Percentiles rank a stretch among this genome's conserved stretches.
Conservation (phyloP, 2,797 vertebrate species). For the Sebastes dallii region DNA sequence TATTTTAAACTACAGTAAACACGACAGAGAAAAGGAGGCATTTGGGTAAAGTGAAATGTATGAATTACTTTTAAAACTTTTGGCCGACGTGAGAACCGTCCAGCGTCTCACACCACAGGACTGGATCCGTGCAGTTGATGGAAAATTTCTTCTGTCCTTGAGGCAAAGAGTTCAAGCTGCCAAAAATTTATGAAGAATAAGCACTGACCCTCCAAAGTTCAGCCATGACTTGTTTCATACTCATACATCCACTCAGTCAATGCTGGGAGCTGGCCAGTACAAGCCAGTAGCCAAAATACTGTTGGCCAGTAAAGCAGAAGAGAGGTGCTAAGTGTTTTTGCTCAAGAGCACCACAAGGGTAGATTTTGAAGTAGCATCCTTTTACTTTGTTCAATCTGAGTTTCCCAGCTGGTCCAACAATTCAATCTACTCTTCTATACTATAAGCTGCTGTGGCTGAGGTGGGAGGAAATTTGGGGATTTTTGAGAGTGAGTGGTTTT, state of each 20-base stretch:
- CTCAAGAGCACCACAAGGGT: conserved; percentile 41
- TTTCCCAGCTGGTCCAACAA: conserved; percentile 11
- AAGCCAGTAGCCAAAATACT: conserved; percentile 30
- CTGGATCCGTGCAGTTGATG: background rate
- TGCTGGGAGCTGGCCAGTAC: conserved; percentile 41
- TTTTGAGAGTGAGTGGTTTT: no score
- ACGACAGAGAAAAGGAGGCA: background rate
- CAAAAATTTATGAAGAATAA: conserved; percentile 16
- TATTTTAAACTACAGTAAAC: background rate
- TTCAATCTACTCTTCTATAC: conserved; percentile 12
- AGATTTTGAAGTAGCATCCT: background rate
- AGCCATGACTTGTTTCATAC: conserved; percentile 21
- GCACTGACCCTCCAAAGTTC: conserved; percentile 25
- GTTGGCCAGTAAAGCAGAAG: conserved; percentile 30
- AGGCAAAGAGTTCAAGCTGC: conserved; percentile 28
- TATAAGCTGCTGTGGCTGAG: background rate
- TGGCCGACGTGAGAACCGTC: background rate
- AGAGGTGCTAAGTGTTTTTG: conserved; percentile 34
- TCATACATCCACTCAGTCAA: conserved; percentile 3
- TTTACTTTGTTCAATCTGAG: conserved; percentile 37
- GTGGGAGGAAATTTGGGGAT: background rate
- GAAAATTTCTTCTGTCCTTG: conserved; percentile 21
- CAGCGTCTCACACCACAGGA: background rate
- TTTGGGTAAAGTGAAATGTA: background rate
- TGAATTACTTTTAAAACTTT: background rate